phyloP scores from a whole-genome alignment of 2,797 vertebrate genomes.

The Ataeniobius toweri region DNA sequence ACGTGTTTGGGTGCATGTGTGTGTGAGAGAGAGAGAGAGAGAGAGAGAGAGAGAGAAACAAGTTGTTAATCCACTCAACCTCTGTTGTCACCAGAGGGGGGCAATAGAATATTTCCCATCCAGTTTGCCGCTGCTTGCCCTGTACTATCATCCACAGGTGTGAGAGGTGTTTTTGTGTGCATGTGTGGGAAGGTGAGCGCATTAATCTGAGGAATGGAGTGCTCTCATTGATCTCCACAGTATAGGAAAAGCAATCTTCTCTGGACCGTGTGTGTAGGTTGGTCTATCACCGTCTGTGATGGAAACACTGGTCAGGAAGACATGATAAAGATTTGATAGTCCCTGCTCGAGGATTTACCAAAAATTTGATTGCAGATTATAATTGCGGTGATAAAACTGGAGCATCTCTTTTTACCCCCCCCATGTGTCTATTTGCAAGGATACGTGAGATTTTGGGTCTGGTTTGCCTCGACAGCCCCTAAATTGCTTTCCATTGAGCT shows the following conservation, averaged over 20 bases:
- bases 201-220: conserved; percentile 75
- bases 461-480: conserved; percentile 37
- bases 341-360: conserved; percentile 49
- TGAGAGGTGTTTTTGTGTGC: conserved; percentile 21
- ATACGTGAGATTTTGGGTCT: conserved; percentile 45
- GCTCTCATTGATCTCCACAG: conserved; percentile 75
- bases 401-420: neutral
- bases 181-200: conserved; percentile 46
- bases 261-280: conserved; percentile 20
- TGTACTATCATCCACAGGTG: conserved; percentile 40
- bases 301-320: conserved; percentile 64
- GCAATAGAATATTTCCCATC: conserved; percentile 54
- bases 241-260: conserved; percentile 77
- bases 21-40: neutral
- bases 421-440: conserved; percentile 19
- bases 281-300: conserved; percentile 44
- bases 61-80: conserved; percentile 16
- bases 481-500: conserved; percentile 60
- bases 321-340: conserved; percentile 54
- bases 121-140: conserved; percentile 17
- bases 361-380: conserved; percentile 50
- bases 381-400: conserved; percentile 52
- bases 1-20: no score
- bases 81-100: conserved; percentile 49
- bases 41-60: neutral